These are phyloP conservation scores for Drosophila pseudotakahashii DNA, from an alignment of 2,888 invertebrate genomes.

Conservation along the genomic window DNA sequence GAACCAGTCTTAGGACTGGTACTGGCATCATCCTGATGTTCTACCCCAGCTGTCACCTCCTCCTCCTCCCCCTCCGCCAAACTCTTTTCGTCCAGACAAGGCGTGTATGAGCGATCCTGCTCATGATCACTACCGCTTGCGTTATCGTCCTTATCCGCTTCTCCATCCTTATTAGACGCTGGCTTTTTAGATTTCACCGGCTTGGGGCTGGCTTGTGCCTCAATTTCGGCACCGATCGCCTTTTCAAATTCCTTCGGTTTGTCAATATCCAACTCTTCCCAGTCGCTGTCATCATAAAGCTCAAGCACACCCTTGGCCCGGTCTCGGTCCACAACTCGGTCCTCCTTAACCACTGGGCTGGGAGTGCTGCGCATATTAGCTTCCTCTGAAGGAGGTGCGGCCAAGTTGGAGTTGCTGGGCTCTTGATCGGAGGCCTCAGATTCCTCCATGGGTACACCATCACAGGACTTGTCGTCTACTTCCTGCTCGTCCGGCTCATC, in stretches of 20 bases:
- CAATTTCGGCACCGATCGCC: conserved; percentile 73
- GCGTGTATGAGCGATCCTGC: conserved; percentile 89
- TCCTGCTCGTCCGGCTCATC: conserved; percentile 55
- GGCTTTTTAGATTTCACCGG: conserved; percentile 1
- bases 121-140: conserved; percentile 81
- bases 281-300: conserved; percentile 86
- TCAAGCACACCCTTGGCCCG: conserved; percentile 84
- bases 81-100: conserved; percentile 89
- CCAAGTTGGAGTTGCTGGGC: conserved; percentile 14
- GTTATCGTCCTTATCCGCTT: conserved; percentile 12
- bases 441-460: conserved; percentile 20
- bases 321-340: conserved; percentile 60
- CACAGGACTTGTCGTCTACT: conserved; percentile 25
- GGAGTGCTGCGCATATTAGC: conserved; percentile 56
- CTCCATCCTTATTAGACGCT: conserved; percentile 9
- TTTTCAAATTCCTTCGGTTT: conserved; percentile 75
- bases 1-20: conserved; percentile 24
- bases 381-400: conserved; percentile 20
- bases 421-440: conserved; percentile 18
- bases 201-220: conserved; percentile 6
- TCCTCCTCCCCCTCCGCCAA: conserved; percentile 64
- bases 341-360: conserved; percentile 59
- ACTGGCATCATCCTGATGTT: conserved; percentile 14
- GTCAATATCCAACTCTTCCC: conserved; percentile 83
- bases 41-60: conserved; percentile 3